Base-by-base conservation (phyloP, 2,797 vertebrate genomes). In the Smutsia gigantea region DNA sequence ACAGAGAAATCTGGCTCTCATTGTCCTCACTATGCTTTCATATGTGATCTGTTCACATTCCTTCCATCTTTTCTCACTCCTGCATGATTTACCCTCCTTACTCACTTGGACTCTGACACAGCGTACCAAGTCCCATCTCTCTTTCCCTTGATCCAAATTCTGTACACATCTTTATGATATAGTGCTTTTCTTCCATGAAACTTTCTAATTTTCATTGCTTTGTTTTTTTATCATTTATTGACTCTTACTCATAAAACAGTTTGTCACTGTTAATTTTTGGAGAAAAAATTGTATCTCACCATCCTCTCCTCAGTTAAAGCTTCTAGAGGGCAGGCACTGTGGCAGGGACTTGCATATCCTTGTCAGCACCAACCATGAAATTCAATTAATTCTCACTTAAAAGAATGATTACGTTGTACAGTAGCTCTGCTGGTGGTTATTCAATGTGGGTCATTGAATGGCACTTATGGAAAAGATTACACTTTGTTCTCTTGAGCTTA, bases 401-500 rank as follows among this genome's bases (percentile, higher is more conserved):
- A 93, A 84, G 64, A 61, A 55, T 90, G 27, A 51, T 84, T 42
- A 74, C 23, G 15, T 53, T 85, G 57, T 25, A 55, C 37, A 63
- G 57, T 63, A 46, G 39, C 34, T 66, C 0, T 78, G 14, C 34
- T 53, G 17, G 34, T 37, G 31, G 34, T 95, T 78, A 55, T 5
- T 31, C 49, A n/a, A 42, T 72, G 2, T 78, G 57, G 64, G 11
- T 78, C 57, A 42, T 42, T 79, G 29, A 59, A 61, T 83, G 42
- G 55, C 25, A 77, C 31, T 61, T 53, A 42, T 21, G 34, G 63
- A 84, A 89, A 25, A 87, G 61, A 27, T 87, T 71, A 74, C 19
- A 55, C 31, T 87, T 91, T 46, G 46, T 84, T 79, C 94, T 96
- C 61, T 53, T 81, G 31, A 68, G 23, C n/a, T 59, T 93, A 87